phyloP scores from a whole-genome alignment of 1,140 invertebrate species.

The Hyphantria cunea region DNA sequence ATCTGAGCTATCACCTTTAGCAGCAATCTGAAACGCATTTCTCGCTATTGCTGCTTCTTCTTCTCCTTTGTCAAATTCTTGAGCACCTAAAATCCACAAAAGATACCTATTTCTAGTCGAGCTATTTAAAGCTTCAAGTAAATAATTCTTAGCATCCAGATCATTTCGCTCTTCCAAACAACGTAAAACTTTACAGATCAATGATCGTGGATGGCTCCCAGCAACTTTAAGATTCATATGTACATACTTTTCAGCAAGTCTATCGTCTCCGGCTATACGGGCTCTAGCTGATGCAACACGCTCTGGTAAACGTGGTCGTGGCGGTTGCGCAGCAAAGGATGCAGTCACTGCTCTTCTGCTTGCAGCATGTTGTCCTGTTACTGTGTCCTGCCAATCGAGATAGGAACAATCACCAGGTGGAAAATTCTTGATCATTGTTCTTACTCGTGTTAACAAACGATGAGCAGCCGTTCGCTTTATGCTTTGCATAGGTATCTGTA shows the following conservation, averaged over 20 bases:
- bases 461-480: slow-evolving; percentile 70
- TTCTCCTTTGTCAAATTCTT: slow-evolving; percentile 53
- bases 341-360: slow-evolving; percentile 62
- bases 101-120: slow-evolving; percentile 63
- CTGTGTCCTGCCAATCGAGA: slow-evolving; percentile 62
- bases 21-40: slow-evolving; percentile 65
- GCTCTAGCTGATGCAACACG: slow-evolving; percentile 50
- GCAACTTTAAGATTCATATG: slow-evolving; percentile 49
- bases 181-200: slow-evolving; percentile 56
- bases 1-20: slow-evolving; percentile 62
- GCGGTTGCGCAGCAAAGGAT: slow-evolving; percentile 67
- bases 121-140: slow-evolving; percentile 49
- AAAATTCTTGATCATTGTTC: slow-evolving; percentile 66
- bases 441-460: slow-evolving; percentile 55
- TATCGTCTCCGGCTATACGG: slow-evolving; percentile 51
- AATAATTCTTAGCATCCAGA: slow-evolving; percentile 50
- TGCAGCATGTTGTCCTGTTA: slow-evolving; percentile 65
- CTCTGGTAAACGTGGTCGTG: slow-evolving; percentile 35
- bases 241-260: slow-evolving; percentile 51
- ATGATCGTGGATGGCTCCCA: slow-evolving; percentile 48
- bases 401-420: slow-evolving; percentile 51
- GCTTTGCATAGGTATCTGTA: slow-evolving; percentile 54
- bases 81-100: slow-evolving; percentile 62
- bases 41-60: slow-evolving; percentile 44
- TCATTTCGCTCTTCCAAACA: slow-evolving; percentile 59